Evolutionary conservation across 1,140 invertebrate genomes (phyloP), one percentile per base, ranked within the genome.

Genomic region (Sitodiplosis mosellana): DNA sequence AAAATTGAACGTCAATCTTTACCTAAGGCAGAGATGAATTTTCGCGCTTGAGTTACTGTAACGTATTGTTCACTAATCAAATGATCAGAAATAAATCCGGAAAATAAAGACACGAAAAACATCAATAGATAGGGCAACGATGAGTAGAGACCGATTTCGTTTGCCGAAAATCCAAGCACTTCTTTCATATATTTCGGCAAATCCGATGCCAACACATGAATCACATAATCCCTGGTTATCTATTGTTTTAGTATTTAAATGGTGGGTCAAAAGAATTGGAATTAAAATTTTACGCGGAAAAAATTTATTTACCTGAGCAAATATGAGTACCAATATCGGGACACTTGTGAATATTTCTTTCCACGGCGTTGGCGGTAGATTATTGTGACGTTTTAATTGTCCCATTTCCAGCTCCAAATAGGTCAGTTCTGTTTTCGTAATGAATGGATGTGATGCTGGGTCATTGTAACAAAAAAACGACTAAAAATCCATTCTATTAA

Each of bases 171-270:
- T 57, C 85, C 77, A 8, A 94, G 66, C 2, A 92, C 81, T 59
- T 83, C 79, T 50, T 80, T 79, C 79, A 96, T 85, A 65, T 91
- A 96, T 72, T 85, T 87, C 1, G 91, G 91, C 15, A 96, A 67
- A 61, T 90, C 84, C 5, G 87, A 91, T 0, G 94, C 77, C 74
- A 93, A 83, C 2, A 87, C 93, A 59, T 92, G 94, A 63, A 91
- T 87, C 27, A 85, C 87, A 88, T 89, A 95, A 65, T 93, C 88
- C 65, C 92, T 85, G 18, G 86, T 84, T 56, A 89, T 73, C 36
- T 38, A 38, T 38, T n/a, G 5, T 8, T 14, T 8, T 10, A 48
- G 3, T n/a, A n/a, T n/a, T n/a, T n/a, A n/a, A n/a, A n/a, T n/a
- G n/a, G 40, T 20, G 37, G 44, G 45, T 20, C 46, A 59, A 64